phyloP scores from a whole-genome alignment of 1,140 invertebrate genomes.

The Saccostrea echinata region DNA sequence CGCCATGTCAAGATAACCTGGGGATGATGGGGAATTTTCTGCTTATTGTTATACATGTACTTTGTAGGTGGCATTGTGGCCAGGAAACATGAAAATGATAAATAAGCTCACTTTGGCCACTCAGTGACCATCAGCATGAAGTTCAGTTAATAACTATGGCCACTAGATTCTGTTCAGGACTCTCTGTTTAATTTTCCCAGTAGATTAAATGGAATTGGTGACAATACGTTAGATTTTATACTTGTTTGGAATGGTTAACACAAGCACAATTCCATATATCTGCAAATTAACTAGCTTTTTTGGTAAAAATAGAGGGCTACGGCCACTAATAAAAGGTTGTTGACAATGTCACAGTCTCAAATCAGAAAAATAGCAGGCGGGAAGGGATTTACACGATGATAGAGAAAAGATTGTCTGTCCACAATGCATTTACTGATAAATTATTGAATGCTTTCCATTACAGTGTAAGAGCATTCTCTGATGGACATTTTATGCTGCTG shows the following conservation, averaged over 20 bases:
- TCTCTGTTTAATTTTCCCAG: neutral
- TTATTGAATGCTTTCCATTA: constrained; percentile 26
- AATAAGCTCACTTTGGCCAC: too few species aligned
- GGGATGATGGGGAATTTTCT: too few species aligned
- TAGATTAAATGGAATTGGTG: neutral
- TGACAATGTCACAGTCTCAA: neutral
- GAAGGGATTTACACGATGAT: neutral
- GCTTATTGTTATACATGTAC: too few species aligned
- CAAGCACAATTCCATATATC: neutral
- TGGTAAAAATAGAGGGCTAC: neutral
- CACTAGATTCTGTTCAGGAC: neutral
- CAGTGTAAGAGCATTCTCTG: neutral
- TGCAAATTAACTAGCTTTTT: neutral
- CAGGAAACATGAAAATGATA: too few species aligned
- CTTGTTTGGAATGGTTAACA: neutral
- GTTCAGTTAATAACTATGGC: neutral
- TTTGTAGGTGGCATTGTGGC: too few species aligned
- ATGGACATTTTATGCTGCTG: neutral
- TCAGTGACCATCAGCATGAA: too few species aligned
- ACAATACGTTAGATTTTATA: neutral
- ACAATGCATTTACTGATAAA: neutral
- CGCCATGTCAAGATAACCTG: too few species aligned
- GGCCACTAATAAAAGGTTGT: neutral
- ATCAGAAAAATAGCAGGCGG: neutral
- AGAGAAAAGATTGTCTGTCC: neutral